Conservation (phyloP, 2,113 vertebrate genomes). For the Colistium nudipinnis region DNA sequence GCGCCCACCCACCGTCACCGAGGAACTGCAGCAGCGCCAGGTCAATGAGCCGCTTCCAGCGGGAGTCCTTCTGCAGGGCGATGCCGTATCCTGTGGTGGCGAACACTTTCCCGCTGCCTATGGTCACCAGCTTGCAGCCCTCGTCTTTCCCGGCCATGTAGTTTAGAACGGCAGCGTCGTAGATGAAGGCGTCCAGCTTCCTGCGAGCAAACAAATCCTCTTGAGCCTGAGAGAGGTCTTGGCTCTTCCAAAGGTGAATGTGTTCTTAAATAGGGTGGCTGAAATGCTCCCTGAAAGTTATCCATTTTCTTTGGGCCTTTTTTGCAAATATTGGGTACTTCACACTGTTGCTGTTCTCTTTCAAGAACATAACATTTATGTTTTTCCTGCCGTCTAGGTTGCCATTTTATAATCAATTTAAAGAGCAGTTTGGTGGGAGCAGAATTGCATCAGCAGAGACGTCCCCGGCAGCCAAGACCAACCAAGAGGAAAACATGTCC, state of each 20-base stretch:
- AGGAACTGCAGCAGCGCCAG: constrained; percentile 96
- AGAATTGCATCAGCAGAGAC: too few relatives aligned
- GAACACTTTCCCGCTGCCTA: constrained; percentile 97
- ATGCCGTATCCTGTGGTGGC: constrained; percentile 98
- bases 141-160: constrained; percentile 99
- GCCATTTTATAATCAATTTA: too few relatives aligned
- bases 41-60: constrained; percentile 94
- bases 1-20: constrained; percentile 87
- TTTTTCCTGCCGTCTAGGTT: too few relatives aligned
- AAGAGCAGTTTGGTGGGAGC: too few relatives aligned
- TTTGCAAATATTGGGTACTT: background rate
- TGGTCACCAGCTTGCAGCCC: constrained; percentile 98
- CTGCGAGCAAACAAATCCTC: constrained; percentile 68
- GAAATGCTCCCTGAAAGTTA: too few relatives aligned
- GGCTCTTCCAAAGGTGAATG: background rate
- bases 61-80: constrained; percentile 94
- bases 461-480: too few relatives aligned
- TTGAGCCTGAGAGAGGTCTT: background rate
- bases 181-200: constrained; percentile 98
- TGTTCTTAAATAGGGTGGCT: background rate
- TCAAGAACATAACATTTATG: too few relatives aligned
- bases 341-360: too few relatives aligned
- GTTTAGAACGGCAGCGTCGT: constrained; percentile 95
- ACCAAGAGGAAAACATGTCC: too few relatives aligned
- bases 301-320: constrained; percentile 3